phyloP scores from a whole-genome alignment of 2,888 invertebrate species.

The Cryptocephalus primarius region DNA sequence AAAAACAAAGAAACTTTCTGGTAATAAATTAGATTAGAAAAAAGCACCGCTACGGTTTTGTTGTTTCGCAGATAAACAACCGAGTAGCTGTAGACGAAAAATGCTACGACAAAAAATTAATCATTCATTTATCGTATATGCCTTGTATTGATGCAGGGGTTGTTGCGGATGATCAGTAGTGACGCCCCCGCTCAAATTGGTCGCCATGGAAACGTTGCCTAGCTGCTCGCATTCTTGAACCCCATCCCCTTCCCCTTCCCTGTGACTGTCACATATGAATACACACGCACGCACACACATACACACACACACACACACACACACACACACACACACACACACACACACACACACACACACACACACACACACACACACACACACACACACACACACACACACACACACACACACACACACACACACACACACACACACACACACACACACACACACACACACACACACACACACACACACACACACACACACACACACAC shows the following conservation, averaged over 20 bases:
- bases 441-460: constrained; percentile 16
- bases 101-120: constrained; percentile 10
- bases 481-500: constrained; percentile 14
- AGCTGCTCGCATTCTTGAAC: constrained; percentile 13
- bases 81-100: constrained; percentile 2
- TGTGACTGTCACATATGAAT: constrained; percentile 34
- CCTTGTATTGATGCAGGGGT: constrained; percentile 35
- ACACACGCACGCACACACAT: constrained; percentile 13
- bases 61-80: too few relatives aligned
- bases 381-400: constrained; percentile 17
- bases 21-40: too few relatives aligned
- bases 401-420: constrained; percentile 16
- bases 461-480: constrained; percentile 17
- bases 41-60: too few relatives aligned
- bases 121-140: constrained; percentile 17
- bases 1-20: too few relatives aligned
- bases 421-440: constrained; percentile 6
- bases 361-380: constrained; percentile 9
- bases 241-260: constrained; percentile 10
- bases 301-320: constrained; percentile 16
- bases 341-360: constrained; percentile 14
- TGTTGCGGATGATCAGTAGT: constrained; percentile 36
- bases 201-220: constrained; percentile 25
- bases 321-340: constrained; percentile 17
- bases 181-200: constrained; percentile 33